These are phyloP conservation scores for Trachelipus rathkii DNA, from an alignment of 1,140 invertebrate species.

Conservation along the genomic window DNA sequence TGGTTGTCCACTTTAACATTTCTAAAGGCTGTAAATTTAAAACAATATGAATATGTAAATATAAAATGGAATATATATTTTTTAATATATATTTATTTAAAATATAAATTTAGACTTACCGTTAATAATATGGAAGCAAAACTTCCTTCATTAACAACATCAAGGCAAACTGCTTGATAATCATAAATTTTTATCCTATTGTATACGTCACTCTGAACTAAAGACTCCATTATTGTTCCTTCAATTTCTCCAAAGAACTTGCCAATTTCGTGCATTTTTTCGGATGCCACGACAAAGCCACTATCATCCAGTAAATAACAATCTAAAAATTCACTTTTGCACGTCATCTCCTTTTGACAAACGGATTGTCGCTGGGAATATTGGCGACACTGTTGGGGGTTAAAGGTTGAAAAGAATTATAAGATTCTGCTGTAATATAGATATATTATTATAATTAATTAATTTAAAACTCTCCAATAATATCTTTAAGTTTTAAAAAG, in stretches of 20 bases:
- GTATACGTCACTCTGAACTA: slow-evolving; percentile 85
- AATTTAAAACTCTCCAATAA: too few species aligned
- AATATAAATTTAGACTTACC: slow-evolving; percentile 59
- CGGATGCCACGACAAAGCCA: slow-evolving; percentile 87
- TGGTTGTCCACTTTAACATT: slow-evolving; percentile 53
- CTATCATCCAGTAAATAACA: slow-evolving; percentile 90
- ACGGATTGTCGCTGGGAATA: neutral
- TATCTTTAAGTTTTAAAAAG: too few species aligned
- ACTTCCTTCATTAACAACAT: slow-evolving; percentile 55
- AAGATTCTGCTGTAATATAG: too few species aligned
- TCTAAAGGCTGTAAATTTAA: slow-evolving; percentile 49
- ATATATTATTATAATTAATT: too few species aligned
- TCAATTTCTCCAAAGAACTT: slow-evolving; percentile 89
- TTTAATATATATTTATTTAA: slow-evolving; percentile 51
- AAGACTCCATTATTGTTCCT: slow-evolving; percentile 88
- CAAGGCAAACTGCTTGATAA: slow-evolving; percentile 80
- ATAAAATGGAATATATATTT: slow-evolving; percentile 28
- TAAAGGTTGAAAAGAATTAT: too few species aligned
- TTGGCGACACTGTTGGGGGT: neutral
- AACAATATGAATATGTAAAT: neutral
- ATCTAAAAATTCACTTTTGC: slow-evolving; percentile 76
- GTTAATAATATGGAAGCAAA: slow-evolving; percentile 50
- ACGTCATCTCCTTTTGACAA: slow-evolving; percentile 57
- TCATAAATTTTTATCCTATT: slow-evolving; percentile 78
- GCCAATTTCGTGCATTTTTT: slow-evolving; percentile 74